Evolutionary conservation across 1,140 invertebrate genomes (phyloP).

Genomic region (Drosophila repletoides): DNA sequence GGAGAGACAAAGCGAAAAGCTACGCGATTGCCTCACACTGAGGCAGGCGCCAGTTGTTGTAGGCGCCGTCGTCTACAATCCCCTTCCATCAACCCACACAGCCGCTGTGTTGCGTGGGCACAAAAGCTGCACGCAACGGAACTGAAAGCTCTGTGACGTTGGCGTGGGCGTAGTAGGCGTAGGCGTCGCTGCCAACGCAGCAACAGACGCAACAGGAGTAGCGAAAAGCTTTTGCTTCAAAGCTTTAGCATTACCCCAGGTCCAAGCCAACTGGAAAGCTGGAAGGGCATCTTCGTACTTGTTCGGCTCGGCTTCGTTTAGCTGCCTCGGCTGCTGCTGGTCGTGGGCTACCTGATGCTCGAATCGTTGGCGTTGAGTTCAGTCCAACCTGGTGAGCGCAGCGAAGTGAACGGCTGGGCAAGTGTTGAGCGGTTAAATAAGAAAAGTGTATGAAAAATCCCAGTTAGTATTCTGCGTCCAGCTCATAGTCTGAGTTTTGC

Average conservation of each 20-base stretch:
- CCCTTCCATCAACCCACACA: background rate
- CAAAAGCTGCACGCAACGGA: constrained; percentile 38
- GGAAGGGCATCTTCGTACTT: constrained; percentile 35
- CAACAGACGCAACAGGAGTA: constrained; percentile 31
- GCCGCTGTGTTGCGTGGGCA: constrained; percentile 30
- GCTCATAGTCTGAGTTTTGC: constrained; percentile 5
- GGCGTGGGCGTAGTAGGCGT: too few species aligned
- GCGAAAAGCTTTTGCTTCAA: constrained; percentile 34
- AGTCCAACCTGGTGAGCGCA: constrained; percentile 81
- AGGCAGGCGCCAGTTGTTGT: constrained; percentile 11
- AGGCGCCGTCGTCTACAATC: background rate
- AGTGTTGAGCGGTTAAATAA: constrained; percentile 81
- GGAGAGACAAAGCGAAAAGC: background rate
- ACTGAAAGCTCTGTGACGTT: constrained; percentile 7
- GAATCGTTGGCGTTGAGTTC: constrained; percentile 30
- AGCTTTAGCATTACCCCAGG: constrained; percentile 63
- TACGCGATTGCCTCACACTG: constrained; percentile 27
- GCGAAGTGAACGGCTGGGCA: constrained; percentile 65
- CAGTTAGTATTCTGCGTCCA: constrained; percentile 65
- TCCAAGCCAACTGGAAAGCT: constrained; percentile 43
- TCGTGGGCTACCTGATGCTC: constrained; percentile 65
- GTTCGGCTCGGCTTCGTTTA: background rate
- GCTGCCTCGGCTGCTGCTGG: constrained; percentile 11
- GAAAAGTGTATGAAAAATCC: constrained; percentile 76
- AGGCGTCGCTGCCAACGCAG: constrained; percentile 43